Percentiles rank a stretch among this genome's conserved stretches.
These are phyloP conservation scores for Andrena minutula DNA, from an alignment of 2,888 invertebrate species.

Conservation along the genomic window DNA sequence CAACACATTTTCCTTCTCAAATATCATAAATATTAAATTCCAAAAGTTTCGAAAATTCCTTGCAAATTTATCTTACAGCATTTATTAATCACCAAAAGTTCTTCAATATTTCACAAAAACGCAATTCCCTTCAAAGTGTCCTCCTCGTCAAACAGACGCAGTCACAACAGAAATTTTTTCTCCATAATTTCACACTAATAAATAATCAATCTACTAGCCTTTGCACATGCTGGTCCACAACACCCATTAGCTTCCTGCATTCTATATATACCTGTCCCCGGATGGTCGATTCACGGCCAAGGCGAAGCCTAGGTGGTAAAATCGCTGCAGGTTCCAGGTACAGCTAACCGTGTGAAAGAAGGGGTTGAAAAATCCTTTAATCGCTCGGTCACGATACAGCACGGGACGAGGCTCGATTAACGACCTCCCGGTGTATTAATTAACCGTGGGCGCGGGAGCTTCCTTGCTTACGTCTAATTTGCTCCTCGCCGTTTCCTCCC, in stretches of 20 bases:
- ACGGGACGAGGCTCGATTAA: slow-evolving; percentile 52
- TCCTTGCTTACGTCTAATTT: slow-evolving; percentile 73
- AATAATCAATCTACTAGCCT: no score
- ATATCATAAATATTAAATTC: no score
- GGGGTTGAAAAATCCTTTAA: slow-evolving; percentile 47
- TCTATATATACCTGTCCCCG: background rate
- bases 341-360: slow-evolving; percentile 48
- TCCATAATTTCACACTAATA: no score
- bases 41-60: no score
- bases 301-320: slow-evolving; percentile 13
- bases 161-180: no score
- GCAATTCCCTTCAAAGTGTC: no score
- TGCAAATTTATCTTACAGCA: no score
- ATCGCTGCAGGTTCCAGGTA: slow-evolving; percentile 7
- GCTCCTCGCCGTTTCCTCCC: slow-evolving; percentile 70
- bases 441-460: slow-evolving; percentile 74
- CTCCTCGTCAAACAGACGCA: no score
- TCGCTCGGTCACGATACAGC: slow-evolving; percentile 42
- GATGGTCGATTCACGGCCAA: slow-evolving; percentile 25
- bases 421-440: slow-evolving; percentile 65
- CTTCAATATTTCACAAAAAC: no score
- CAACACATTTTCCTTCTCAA: no score
- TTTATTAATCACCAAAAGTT: no score
- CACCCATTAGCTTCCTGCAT: background rate
- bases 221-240: no score